These are phyloP conservation scores for Lordiphosa collinella DNA, from an alignment of 1,140 invertebrate genomes.

Conservation along the genomic window DNA sequence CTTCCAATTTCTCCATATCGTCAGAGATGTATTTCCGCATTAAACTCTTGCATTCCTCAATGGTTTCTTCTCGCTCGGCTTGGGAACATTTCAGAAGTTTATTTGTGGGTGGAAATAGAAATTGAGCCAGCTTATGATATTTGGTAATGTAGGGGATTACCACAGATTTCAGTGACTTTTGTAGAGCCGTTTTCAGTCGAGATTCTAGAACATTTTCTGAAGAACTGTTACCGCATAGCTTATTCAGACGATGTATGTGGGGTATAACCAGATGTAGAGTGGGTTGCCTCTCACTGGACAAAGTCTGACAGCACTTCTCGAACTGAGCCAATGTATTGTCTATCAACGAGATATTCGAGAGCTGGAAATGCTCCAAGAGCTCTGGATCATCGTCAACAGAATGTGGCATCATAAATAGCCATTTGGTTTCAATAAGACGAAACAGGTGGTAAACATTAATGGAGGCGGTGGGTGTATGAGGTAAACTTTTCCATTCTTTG, in stretches of 20 bases:
- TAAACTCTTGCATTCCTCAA: slow-evolving; percentile 9
- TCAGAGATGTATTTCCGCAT: slow-evolving; percentile 6
- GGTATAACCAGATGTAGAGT: slow-evolving; percentile 29
- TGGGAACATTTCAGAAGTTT: slow-evolving; percentile 22
- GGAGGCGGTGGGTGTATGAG: no score
- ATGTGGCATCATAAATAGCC: no score
- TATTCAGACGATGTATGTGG: slow-evolving; percentile 20
- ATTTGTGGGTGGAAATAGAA: slow-evolving; percentile 35
- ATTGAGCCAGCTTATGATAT: slow-evolving; percentile 31
- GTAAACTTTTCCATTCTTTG: no score
- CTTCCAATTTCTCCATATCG: not conserved
- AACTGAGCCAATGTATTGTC: slow-evolving; percentile 7
- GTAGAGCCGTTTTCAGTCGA: slow-evolving; percentile 1
- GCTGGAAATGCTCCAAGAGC: no score
- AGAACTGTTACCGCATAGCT: slow-evolving; percentile 2
- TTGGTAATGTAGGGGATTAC: slow-evolving; percentile 10
- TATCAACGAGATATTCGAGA: no score
- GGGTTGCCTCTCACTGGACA: slow-evolving; percentile 1
- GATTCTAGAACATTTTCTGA: not conserved
- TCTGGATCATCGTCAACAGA: no score
- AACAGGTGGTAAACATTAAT: no score
- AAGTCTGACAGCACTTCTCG: slow-evolving; percentile 15
- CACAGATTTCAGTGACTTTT: not conserved
- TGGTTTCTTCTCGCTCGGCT: slow-evolving; percentile 14
- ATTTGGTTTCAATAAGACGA: no score